Conservation (phyloP, 2,797 vertebrate genomes). For the Typhlichthys eigenmanni region DNA sequence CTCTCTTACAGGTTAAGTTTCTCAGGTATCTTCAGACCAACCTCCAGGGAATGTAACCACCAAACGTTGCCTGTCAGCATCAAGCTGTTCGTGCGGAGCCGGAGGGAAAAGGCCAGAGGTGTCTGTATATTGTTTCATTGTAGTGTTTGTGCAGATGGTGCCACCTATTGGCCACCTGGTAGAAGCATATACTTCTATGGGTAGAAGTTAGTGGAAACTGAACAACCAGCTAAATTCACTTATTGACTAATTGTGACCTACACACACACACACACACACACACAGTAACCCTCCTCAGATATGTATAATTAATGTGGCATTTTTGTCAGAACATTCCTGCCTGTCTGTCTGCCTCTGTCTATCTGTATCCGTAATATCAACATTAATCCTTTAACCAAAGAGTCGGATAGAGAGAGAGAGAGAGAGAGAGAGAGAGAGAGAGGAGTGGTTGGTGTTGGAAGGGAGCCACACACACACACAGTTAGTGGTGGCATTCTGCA, state of each 20-base stretch:
- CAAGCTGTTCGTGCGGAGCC: slow-evolving; percentile 88
- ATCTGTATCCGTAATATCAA: slow-evolving; percentile 13
- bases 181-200: too few relatives aligned
- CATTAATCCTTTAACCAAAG: slow-evolving; percentile 34
- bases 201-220: too few relatives aligned
- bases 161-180: too few relatives aligned
- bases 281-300: too few relatives aligned
- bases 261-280: too few relatives aligned
- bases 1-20: slow-evolving; percentile 82
- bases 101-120: slow-evolving; percentile 89
- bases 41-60: slow-evolving; percentile 85
- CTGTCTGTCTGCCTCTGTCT: too few relatives aligned
- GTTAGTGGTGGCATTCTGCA: too few relatives aligned
- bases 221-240: too few relatives aligned
- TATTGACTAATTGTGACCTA: too few relatives aligned
- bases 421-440: slow-evolving; percentile 18
- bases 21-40: slow-evolving; percentile 90
- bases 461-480: too few relatives aligned
- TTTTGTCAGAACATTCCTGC: too few relatives aligned
- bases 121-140: not conserved
- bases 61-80: slow-evolving; percentile 81
- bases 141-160: not conserved
- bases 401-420: not conserved
- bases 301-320: too few relatives aligned
- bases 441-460: slow-evolving; percentile 22